Base-by-base conservation (phyloP, 2,797 vertebrate genomes). In the Halcyon badia region DNA sequence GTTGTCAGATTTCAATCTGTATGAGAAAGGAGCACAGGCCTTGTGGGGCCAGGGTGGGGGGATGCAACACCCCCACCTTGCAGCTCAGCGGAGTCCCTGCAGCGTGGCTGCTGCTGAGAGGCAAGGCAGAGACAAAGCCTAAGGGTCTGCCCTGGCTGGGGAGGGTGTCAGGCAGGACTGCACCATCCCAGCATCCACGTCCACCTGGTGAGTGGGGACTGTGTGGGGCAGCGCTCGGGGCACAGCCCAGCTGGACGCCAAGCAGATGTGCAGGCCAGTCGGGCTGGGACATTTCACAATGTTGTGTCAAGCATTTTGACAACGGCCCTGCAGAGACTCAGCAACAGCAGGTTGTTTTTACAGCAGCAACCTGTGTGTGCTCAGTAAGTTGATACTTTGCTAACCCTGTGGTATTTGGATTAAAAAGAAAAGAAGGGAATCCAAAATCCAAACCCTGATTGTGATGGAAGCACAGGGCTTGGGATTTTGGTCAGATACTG, bases 41-140 rank as follows among this genome's bases (percentile, higher is more conserved):
- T 33, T 35, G 18, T 12, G 15, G 37, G 60, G 54, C 17, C 4
- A 7, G 44, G 11, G 13, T 13, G 20, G 14, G 21, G 28, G 12
- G 46, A 37, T 0, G 2, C 0, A 2, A 28, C 44, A 54, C 18
- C 7, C 3, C 18, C 1, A 1, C 33, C 60, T 35, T 42, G 46
- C 31, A 18, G 65, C 44, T 35, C 31, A 14, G 25, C 7, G 8
- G 31, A 35, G 11, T 26, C 26, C 20, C 28, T 41, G 21, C 22
- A 49, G 10, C 8, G 20, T 12, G 10, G 11, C 35, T 3, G 5
- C n/a, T 7, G n/a, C 33, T 4, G 10, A 48, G 13, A 10, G 11
- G 9, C 44, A 64, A 37, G 46, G 30, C 37, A 73, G 25, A 52
- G 31, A 16, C n/a, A 42, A 39, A 57, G 20, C 42, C 61, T 26